phyloP scores from a whole-genome alignment of 2,888 invertebrate genomes.

The Tetrapedia diversipes region DNA sequence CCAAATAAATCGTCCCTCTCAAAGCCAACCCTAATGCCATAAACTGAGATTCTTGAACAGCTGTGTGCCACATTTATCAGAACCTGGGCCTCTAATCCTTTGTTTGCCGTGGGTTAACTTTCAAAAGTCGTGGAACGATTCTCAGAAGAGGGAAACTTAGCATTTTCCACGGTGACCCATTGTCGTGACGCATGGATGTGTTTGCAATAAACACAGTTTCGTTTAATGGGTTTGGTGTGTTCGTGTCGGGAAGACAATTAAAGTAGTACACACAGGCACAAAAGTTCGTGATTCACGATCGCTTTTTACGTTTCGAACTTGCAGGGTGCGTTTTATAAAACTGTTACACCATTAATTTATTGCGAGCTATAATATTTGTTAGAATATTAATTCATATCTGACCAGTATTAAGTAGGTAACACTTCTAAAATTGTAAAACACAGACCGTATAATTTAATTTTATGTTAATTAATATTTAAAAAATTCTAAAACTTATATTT shows the following conservation, averaged over 20 bases:
- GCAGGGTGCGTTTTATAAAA: too few relatives aligned
- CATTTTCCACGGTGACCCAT: neutral
- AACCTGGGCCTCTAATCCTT: constrained; percentile 5
- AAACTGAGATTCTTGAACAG: constrained; percentile 11
- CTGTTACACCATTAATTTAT: too few relatives aligned
- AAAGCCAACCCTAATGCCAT: neutral
- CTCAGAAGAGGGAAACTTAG: neutral
- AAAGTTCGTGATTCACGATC: too few relatives aligned
- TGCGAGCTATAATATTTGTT: too few relatives aligned
- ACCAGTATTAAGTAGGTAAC: too few relatives aligned
- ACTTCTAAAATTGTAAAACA: too few relatives aligned
- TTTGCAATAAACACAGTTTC: constrained; percentile 2
- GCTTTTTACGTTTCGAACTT: too few relatives aligned
- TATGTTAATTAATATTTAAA: too few relatives aligned
- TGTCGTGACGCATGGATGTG: neutral
- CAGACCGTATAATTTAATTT: too few relatives aligned
- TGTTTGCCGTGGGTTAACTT: neutral
- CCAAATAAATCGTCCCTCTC: neutral
- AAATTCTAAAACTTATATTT: too few relatives aligned
- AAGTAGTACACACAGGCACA: neutral
- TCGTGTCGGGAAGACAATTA: neutral
- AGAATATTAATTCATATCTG: too few relatives aligned
- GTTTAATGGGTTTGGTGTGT: neutral
- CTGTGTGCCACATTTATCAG: constrained; percentile 6
- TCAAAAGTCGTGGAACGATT: neutral